Conservation (phyloP, 2,888 invertebrate species). For the Agriopis leucophaearia region DNA sequence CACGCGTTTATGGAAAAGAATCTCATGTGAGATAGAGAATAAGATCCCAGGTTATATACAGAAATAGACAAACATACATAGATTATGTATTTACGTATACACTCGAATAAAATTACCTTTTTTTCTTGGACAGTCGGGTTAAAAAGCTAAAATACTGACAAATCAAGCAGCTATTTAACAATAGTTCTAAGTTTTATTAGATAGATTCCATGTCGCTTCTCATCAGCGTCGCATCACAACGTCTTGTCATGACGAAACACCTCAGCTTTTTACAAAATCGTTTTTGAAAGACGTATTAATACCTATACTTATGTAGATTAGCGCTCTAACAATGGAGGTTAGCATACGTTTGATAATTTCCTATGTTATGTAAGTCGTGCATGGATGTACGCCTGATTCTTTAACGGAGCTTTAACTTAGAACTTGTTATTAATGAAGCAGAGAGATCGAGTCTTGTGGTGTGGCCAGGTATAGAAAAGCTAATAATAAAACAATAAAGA, state of each 20-base stretch:
- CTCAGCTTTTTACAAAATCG: slow-evolving; percentile 78
- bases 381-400: slow-evolving; percentile 72
- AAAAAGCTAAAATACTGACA: too few relatives aligned
- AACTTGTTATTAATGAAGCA: slow-evolving; percentile 76
- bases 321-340: slow-evolving; percentile 78
- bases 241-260: slow-evolving; percentile 69
- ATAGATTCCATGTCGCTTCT: slow-evolving; percentile 5
- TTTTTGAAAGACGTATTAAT: slow-evolving; percentile 83
- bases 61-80: too few relatives aligned
- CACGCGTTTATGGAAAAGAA: too few relatives aligned
- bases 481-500: too few relatives aligned
- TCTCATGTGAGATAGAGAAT: too few relatives aligned
- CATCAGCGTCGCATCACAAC: slow-evolving; percentile 37
- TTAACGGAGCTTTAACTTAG: slow-evolving; percentile 67
- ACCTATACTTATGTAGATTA: slow-evolving; percentile 86
- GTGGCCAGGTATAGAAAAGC: slow-evolving; percentile 22
- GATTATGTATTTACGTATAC: too few relatives aligned
- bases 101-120: too few relatives aligned
- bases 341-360: slow-evolving; percentile 80
- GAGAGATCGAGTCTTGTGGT: slow-evolving; percentile 60
- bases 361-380: slow-evolving; percentile 65
- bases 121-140: too few relatives aligned
- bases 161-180: too few relatives aligned
- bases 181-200: too few relatives aligned
- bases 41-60: too few relatives aligned